phyloP scores from a whole-genome alignment of 2,888 invertebrate species.

The Tanaodytes sp. region DNA sequence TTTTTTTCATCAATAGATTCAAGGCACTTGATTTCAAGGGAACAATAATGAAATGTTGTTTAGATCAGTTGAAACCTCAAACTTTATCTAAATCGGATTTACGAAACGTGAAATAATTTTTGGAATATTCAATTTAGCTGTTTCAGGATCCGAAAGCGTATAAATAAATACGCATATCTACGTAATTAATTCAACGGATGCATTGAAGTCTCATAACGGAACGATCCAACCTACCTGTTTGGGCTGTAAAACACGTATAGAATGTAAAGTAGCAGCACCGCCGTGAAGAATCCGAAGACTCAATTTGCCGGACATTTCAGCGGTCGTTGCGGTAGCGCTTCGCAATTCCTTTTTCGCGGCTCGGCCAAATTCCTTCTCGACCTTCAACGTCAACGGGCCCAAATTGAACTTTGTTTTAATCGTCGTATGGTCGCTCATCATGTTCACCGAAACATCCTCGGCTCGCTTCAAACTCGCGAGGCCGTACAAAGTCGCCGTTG shows the following conservation, averaged over 20 bases:
- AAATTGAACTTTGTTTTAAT: conserved; percentile 87
- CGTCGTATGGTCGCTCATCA: conserved; percentile 85
- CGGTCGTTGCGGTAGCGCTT: conserved; percentile 90
- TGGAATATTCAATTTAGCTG: too few species aligned
- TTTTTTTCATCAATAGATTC: too few species aligned
- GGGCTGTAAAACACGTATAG: conserved; percentile 88
- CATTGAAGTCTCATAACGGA: conserved; percentile 32
- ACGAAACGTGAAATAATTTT: too few species aligned
- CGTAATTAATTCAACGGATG: conserved; percentile 26
- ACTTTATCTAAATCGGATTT: too few species aligned
- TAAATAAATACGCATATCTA: too few species aligned
- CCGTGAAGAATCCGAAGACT: conserved; percentile 85
- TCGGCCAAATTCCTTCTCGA: conserved; percentile 85
- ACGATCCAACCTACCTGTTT: conserved; percentile 81
- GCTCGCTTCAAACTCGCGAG: conserved; percentile 84
- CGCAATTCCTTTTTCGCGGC: conserved; percentile 86
- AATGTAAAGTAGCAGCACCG: conserved; percentile 86
- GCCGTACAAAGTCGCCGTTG: conserved; percentile 86
- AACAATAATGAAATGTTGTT: too few species aligned
- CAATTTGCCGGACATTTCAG: conserved; percentile 87
- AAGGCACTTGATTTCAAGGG: too few species aligned
- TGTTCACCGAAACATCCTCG: conserved; percentile 86
- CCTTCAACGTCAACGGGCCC: conserved; percentile 85
- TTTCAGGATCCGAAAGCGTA: too few species aligned
- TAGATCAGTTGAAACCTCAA: too few species aligned